Evolutionary conservation across 1,140 invertebrate genomes (phyloP), one percentile per base, ranked within the genome.

Genomic region (Himalopsyche phryganea): DNA sequence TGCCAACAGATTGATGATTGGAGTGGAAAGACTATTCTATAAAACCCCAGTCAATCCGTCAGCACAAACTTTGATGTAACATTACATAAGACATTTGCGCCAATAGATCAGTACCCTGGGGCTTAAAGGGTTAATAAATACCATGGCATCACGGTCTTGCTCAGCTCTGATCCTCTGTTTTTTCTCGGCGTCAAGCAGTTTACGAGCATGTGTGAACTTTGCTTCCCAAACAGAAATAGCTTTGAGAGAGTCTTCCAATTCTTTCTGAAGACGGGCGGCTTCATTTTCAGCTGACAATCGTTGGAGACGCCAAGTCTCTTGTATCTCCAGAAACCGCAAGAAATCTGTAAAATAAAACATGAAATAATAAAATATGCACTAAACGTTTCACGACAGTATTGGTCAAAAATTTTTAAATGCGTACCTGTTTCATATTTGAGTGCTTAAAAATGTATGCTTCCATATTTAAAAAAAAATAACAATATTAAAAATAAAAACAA

Each of bases 171-270:
- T 77, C 18, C 87, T 75, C 50, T 81, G 82, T 60, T 83, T 82
- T 61, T 87, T 89, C 66, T 94, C 91, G 38, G 83, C 79, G 68
- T 93, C 90, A 5, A 94, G 75, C 32, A 92, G 75, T 56, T 84
- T 85, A 45, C 90, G 82, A 1, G 87, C 88, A 68, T 90, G 86
- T 56, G 83, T 84, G 38, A 94, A 79, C 68, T 91, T 89, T 11
- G 82, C 83, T 55, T 92, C 88, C 49, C 89, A 79, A 60, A 85
- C 82, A 1, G 80, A 73, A 32, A 85, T 82, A 50, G 87, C 85
- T 35, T 79, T 74, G 32, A 87, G 79, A 5, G 83, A 77, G 55
- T 83, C 81, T 62, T 85, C 83, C 32, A 90, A 68, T 62, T 84
- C 82, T 3, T 78, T 77, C 61, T 88, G 83, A 9, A 91, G 72